These are phyloP conservation scores for Enteromius radiatus DNA, from an alignment of 2,797 vertebrate species.

Conservation along the genomic window DNA sequence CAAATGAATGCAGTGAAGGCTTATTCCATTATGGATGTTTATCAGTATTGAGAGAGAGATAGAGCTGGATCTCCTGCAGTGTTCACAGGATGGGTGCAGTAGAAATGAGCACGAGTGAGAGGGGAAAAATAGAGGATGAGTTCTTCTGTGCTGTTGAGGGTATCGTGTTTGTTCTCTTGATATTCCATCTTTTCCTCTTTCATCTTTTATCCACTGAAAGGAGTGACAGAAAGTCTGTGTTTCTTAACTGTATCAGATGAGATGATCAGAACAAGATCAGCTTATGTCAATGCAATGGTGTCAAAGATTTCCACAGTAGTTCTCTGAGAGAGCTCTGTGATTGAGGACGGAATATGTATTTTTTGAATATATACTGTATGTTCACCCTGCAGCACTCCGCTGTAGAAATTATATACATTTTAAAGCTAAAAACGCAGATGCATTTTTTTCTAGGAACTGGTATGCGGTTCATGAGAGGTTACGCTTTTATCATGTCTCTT, in stretches of 20 bases:
- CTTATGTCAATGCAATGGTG: background rate
- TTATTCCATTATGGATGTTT: conserved; percentile 11
- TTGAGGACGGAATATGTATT: background rate
- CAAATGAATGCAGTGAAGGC: background rate
- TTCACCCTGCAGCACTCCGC: background rate
- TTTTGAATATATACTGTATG: background rate
- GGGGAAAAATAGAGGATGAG: conserved; percentile 8
- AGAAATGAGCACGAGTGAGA: background rate
- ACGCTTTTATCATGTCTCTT: background rate
- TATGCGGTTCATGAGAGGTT: background rate
- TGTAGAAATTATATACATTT: background rate
- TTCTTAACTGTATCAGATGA: conserved; percentile 12
- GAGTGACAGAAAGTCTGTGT: conserved; percentile 14
- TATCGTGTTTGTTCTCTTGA: conserved; percentile 20
- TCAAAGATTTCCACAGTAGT: background rate
- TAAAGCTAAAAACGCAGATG: background rate
- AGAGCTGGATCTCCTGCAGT: conserved; percentile 24
- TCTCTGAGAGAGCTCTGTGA: background rate
- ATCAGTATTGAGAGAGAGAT: background rate
- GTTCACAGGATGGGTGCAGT: conserved; percentile 7
- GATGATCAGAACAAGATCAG: conserved; percentile 7
- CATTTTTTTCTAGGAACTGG: background rate
- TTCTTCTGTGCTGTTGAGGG: conserved; percentile 6
- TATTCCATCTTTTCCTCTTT: conserved; percentile 23
- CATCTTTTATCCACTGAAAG: conserved; percentile 22